A percentile compares a stretch with the other conserved stretches of the same genome.
Evolutionary conservation across 2,797 vertebrate species (phyloP).

Genomic region (Nasua narica): DNA sequence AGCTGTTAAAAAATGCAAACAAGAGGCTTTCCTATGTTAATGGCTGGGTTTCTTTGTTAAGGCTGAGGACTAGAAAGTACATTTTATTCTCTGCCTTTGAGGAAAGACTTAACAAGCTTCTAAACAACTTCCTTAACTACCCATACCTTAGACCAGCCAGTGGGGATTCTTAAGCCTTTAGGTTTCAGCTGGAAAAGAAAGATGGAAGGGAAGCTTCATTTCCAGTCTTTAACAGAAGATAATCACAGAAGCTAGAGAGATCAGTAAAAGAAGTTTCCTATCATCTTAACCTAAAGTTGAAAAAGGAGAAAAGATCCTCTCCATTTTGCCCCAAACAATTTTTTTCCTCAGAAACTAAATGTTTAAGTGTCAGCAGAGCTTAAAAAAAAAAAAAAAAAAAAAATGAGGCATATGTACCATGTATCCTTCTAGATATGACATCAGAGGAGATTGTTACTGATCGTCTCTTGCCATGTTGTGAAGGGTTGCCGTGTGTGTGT

Average conservation of each 20-base stretch:
- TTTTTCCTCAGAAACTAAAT: not conserved
- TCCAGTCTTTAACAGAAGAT: not conserved
- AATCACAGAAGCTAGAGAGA: not conserved
- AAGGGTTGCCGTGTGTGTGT: not conserved
- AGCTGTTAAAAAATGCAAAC: constrained; percentile 87
- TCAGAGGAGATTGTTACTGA: not conserved
- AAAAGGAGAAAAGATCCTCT: not conserved
- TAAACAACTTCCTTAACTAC: constrained; percentile 75
- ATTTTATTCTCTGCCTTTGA: constrained; percentile 51
- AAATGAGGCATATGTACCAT: not conserved
- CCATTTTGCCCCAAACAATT: not conserved
- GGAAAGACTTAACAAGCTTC: constrained; percentile 71
- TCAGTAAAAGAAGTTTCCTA: not conserved
- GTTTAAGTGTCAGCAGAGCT: not conserved
- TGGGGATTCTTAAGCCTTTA: constrained; percentile 32
- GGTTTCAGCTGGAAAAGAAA: constrained; percentile 45
- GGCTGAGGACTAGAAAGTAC: constrained; percentile 73
- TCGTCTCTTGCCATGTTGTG: not conserved
- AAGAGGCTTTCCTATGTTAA: constrained; percentile 84
- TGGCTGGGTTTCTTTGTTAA: constrained; percentile 82
- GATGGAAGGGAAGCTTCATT: not conserved
- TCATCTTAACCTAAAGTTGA: not conserved
- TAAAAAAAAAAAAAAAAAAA: not conserved
- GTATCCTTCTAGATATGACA: not conserved
- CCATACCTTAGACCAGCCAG: constrained; percentile 60